Conservation (phyloP, 2,797 vertebrate species). For the Epinephelus coioides region DNA sequence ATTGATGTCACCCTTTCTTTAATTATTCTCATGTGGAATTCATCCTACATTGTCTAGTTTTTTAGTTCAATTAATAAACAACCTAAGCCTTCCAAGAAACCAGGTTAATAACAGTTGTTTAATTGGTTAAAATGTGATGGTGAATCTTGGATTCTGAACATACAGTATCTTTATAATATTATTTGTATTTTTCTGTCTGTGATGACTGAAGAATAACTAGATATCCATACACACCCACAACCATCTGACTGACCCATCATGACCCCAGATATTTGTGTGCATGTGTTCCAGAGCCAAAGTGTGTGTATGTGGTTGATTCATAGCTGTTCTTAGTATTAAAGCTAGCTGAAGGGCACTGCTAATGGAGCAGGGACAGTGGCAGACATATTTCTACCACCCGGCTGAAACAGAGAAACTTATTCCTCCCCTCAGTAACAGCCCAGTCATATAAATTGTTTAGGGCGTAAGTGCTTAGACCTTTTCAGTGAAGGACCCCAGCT, state of each 20-base stretch:
- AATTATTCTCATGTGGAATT: background rate
- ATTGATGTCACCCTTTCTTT: background rate
- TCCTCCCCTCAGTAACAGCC: slow-evolving; percentile 18
- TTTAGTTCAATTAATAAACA: background rate
- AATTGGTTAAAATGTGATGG: no score
- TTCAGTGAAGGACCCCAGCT: slow-evolving; percentile 28
- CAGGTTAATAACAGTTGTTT: no score
- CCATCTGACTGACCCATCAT: slow-evolving; percentile 25
- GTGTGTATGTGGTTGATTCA: slow-evolving; percentile 55
- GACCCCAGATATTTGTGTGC: slow-evolving; percentile 27
- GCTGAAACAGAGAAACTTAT: slow-evolving; percentile 11
- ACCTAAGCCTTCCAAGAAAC: no score
- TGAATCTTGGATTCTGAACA: background rate
- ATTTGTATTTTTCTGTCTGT: no score
- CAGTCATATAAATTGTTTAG: slow-evolving; percentile 57
- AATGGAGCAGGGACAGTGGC: slow-evolving; percentile 56
- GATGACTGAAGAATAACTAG: background rate
- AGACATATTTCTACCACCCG: slow-evolving; percentile 61
- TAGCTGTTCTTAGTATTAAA: slow-evolving; percentile 51
- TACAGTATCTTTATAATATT: no score
- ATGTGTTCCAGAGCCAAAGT: slow-evolving; percentile 13
- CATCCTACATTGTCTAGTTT: background rate
- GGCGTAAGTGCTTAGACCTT: slow-evolving; percentile 35
- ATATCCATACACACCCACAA: slow-evolving; percentile 4
- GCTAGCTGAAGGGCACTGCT: slow-evolving; percentile 62